phyloP scores from a whole-genome alignment of 2,113 vertebrate genomes.

The Phalacrocorax brasilianus region DNA sequence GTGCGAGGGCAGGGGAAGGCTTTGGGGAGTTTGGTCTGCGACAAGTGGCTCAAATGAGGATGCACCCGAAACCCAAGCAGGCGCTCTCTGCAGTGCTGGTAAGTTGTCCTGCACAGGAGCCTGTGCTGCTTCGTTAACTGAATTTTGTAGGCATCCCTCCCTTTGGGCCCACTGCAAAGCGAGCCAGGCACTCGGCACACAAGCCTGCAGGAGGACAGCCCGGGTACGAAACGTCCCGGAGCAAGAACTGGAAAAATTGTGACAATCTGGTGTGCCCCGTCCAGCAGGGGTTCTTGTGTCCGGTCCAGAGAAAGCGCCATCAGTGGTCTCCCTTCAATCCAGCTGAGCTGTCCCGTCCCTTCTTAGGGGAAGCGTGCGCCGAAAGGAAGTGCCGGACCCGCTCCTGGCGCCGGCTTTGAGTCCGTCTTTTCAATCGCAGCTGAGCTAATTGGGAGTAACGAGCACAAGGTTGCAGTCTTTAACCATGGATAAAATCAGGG shows the following conservation, averaged over 20 bases:
- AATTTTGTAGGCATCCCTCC: neutral
- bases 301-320: neutral
- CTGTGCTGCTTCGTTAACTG: rapidly evolving
- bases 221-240: rapidly evolving
- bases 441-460: neutral
- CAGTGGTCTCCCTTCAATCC: neutral
- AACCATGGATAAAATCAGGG: neutral
- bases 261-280: neutral
- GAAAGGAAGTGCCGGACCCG: neutral
- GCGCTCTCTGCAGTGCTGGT: neutral
- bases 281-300: neutral
- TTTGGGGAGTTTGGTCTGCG: neutral
- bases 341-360: neutral
- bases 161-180: rapidly evolving
- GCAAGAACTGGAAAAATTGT: neutral
- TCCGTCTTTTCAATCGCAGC: neutral
- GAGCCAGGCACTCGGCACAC: rapidly evolving
- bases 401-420: rapidly evolving
- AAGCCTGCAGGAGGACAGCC: neutral
- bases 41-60: neutral
- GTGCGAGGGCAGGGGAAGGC: neutral
- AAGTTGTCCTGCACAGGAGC: neutral
- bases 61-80: neutral
- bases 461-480: rapidly evolving
- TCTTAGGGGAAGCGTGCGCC: rapidly evolving